phyloP scores from a whole-genome alignment of 2,888 invertebrate species.

The Schizotus pectinicornis region DNA sequence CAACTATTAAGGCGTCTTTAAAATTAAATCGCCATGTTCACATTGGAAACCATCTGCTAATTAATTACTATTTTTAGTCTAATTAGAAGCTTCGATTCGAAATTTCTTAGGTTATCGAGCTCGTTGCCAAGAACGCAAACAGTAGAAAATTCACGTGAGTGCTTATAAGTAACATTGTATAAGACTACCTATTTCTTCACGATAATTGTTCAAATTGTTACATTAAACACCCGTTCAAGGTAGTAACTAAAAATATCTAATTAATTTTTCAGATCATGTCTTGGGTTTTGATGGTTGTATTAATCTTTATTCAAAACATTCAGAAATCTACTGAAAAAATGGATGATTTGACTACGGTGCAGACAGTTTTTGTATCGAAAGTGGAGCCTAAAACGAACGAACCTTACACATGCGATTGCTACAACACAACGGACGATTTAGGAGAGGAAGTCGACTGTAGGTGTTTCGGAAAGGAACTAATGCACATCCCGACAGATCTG shows the following conservation, averaged over 20 bases:
- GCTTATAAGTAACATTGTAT: not conserved
- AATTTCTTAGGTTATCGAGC: too few relatives aligned
- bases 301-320: slow-evolving; percentile 1
- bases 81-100: not conserved
- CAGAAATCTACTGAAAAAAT: not conserved
- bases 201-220: not conserved
- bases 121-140: too few relatives aligned
- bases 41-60: too few relatives aligned
- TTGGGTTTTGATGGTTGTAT: not conserved
- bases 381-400: slow-evolving; percentile 11
- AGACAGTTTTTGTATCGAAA: slow-evolving; percentile 26
- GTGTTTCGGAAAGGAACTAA: slow-evolving; percentile 49
- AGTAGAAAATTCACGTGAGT: not conserved
- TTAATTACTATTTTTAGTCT: not conserved
- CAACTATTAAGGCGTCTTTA: too few relatives aligned
- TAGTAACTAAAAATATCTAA: not conserved
- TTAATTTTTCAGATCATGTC: slow-evolving; percentile 21
- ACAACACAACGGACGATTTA: slow-evolving; percentile 42
- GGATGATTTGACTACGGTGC: not conserved
- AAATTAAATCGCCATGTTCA: too few relatives aligned
- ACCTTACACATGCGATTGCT: slow-evolving; percentile 42
- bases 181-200: not conserved
- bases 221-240: not conserved
- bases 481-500: slow-evolving; percentile 49
- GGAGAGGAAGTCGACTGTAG: slow-evolving; percentile 45